Percentiles rank a stretch among this genome's conserved stretches.
These are phyloP conservation scores for Halcyon smyrnensis DNA, from an alignment of 2,797 vertebrate species.

Conservation along the genomic window DNA sequence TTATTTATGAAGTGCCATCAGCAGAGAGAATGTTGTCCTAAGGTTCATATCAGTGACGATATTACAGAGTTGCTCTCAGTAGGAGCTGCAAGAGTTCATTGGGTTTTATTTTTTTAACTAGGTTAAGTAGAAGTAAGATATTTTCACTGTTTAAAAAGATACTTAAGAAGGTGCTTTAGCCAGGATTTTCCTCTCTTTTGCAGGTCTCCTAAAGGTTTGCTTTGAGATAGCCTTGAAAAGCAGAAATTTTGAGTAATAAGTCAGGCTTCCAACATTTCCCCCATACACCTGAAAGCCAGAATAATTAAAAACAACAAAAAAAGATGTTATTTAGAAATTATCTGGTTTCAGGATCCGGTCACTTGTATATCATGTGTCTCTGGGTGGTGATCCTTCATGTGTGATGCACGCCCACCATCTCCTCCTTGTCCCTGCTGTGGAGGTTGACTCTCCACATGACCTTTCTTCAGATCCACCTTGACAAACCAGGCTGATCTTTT, in stretches of 20 bases:
- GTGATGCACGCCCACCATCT: rapidly evolving
- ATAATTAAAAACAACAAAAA: not conserved
- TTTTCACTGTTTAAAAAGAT: not conserved
- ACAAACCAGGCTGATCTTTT: not conserved
- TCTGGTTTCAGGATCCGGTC: not conserved
- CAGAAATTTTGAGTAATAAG: not conserved
- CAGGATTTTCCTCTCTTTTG: not conserved
- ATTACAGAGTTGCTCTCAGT: conserved; percentile 39
- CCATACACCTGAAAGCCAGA: not conserved
- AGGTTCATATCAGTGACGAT: conserved; percentile 38
- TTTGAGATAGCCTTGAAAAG: not conserved
- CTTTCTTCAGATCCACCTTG: not conserved
- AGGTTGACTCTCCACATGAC: not conserved
- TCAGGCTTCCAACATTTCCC: not conserved
- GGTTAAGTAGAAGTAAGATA: conserved; percentile 21
- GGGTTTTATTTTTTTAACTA: conserved; percentile 27
- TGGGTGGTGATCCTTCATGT: not conserved
- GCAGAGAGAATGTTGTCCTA: not conserved
- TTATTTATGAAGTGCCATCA: conserved; percentile 53
- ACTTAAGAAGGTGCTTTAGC: not conserved
- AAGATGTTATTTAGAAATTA: not conserved
- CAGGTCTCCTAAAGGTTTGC: not conserved
- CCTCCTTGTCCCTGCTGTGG: not conserved
- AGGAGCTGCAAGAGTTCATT: conserved; percentile 20
- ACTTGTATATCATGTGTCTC: not conserved